Evolutionary conservation across 2,797 vertebrate species (phyloP).

Genomic region (Psittacula derbiana): DNA sequence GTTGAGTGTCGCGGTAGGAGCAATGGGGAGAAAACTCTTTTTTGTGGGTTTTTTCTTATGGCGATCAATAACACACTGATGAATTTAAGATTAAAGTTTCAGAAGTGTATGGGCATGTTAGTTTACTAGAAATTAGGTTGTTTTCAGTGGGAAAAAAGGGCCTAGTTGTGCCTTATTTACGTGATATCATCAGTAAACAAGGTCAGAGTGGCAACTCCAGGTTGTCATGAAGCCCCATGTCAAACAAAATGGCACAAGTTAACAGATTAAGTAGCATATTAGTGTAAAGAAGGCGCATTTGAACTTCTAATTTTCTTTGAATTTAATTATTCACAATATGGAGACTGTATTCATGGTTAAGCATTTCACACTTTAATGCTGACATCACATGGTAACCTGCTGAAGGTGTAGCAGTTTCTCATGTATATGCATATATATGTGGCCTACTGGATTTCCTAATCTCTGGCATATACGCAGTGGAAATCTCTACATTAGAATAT

Average conservation of each 20-base stretch:
- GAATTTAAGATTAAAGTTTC: accelerated
- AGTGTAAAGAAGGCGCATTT: accelerated
- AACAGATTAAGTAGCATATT: neutral
- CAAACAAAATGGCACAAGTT: neutral
- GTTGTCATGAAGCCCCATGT: neutral
- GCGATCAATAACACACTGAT: accelerated
- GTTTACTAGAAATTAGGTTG: accelerated
- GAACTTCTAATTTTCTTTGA: accelerated
- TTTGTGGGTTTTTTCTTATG: accelerated
- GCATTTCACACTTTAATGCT: accelerated
- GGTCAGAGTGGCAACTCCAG: neutral
- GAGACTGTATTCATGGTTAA: accelerated
- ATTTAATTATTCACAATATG: neutral
- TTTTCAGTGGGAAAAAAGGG: neutral
- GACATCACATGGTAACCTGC: neutral
- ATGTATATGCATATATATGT: neutral
- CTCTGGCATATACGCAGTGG: neutral
- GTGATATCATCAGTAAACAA: neutral
- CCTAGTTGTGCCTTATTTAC: neutral
- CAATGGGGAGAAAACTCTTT: accelerated
- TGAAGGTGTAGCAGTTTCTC: neutral
- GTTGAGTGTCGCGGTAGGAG: accelerated
- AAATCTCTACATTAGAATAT: neutral
- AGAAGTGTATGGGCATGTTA: accelerated
- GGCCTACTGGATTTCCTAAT: neutral